Evolutionary conservation across 2,797 vertebrate genomes (phyloP), one percentile per base, ranked within the genome.

Genomic region (Lepus townsendii): DNA sequence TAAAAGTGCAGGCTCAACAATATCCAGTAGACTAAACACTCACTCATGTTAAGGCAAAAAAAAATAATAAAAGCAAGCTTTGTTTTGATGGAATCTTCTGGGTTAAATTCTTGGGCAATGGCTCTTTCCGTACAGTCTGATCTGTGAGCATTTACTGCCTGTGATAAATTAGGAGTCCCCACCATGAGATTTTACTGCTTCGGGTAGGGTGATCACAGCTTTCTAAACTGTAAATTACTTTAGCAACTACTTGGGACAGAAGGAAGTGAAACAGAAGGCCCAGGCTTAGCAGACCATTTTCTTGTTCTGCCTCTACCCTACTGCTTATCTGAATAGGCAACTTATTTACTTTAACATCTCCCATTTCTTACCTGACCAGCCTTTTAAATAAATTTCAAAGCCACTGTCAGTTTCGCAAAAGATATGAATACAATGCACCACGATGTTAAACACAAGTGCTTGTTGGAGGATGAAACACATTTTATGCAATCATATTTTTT

Each of bases 171-270:
- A 94, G 57, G 93, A 97, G 83, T 87, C 83, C 66, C 69, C 82
- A 93, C 95, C 86, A 42, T 24, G 93, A 89, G 88, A 77, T 96
- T 98, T 98, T 97, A 98, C 96, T 96, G 97, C 97, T 85, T 95
- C 83, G 92, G 69, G 96, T 85, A 90, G 91, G 93, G 96, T 95
- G 95, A 97, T 88, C 96, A 95, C 96, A 97, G 98, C 92, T 94
- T 90, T 96, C 91, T 83, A 69, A 96, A 98, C 97, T 97, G 96
- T 97, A 98, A 98, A 97, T 97, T 97, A 97, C 95, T 96, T 97
- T 97, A 98, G 97, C 95, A 98, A 97, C 76, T 96, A 97, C 95
- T 95, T 97, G 96, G 96, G 94, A 97, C 92, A 97, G 90, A 96
- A 97, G 95, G 95, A 97, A 98, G 88, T 91, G 71, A 92, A 97